Evolutionary conservation across 53 echinoderm and acorn worm genomes (phyloP).

Genomic region (Crossaster papposus): DNA sequence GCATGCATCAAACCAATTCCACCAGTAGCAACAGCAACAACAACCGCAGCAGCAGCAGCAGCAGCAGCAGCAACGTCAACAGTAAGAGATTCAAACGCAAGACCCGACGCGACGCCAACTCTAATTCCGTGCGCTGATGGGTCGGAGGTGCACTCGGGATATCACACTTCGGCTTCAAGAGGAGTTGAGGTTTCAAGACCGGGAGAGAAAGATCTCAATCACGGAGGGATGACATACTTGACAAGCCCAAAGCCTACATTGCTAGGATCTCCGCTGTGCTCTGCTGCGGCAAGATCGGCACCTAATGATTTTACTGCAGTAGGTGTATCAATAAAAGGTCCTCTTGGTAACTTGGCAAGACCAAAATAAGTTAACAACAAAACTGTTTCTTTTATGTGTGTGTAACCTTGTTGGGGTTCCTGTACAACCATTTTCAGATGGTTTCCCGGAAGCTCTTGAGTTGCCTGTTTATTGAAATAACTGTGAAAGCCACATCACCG

Average conservation of each 20-base stretch:
- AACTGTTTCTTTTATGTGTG: background rate
- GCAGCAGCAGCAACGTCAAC: slow-evolving; percentile 45
- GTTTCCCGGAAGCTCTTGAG: slow-evolving; percentile 27
- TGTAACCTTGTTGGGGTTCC: slow-evolving; percentile 24
- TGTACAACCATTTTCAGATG: slow-evolving; percentile 15
- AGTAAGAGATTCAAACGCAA: slow-evolving; percentile 67
- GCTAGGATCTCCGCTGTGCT: background rate
- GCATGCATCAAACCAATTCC: background rate
- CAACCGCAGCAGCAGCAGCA: slow-evolving; percentile 58
- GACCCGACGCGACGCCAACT: slow-evolving; percentile 72
- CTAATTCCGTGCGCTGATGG: slow-evolving; percentile 49
- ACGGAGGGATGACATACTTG: background rate
- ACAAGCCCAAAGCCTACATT: background rate
- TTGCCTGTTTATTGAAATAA: slow-evolving; percentile 25
- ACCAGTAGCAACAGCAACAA: slow-evolving; percentile 62
- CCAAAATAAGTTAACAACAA: background rate
- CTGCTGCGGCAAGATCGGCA: background rate
- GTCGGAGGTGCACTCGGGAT: background rate
- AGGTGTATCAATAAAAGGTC: background rate
- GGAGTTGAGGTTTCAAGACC: background rate
- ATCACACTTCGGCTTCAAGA: background rate
- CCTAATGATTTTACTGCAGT: background rate
- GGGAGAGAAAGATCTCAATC: slow-evolving; percentile 11
- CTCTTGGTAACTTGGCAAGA: slow-evolving; percentile 2
- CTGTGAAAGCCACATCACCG: slow-evolving; percentile 37